phyloP scores from a whole-genome alignment of 2,113 vertebrate genomes.

The Furnarius figulus region DNA sequence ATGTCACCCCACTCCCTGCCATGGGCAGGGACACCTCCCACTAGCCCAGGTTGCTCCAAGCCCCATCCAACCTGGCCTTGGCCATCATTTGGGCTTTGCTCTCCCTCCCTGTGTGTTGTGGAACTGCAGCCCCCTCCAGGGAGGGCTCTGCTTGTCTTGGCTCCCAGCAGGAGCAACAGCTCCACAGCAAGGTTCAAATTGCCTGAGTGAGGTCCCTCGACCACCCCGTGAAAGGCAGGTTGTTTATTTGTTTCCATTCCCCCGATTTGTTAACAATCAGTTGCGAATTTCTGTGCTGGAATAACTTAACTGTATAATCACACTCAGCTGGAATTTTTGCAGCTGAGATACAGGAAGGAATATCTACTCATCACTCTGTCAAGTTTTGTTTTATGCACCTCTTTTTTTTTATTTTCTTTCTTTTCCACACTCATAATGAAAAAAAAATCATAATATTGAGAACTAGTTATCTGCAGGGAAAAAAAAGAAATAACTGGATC shows the following conservation, averaged over 20 bases:
- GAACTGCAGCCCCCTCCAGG: background rate
- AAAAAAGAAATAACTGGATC: background rate
- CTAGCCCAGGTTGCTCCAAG: rapidly evolving
- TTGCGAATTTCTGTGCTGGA: background rate
- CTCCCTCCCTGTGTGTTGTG: background rate
- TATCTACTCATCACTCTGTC: background rate
- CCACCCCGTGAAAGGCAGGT: background rate
- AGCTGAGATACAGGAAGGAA: background rate
- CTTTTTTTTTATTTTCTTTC: background rate
- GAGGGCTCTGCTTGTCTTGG: background rate
- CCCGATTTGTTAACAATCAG: background rate
- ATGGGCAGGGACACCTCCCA: background rate
- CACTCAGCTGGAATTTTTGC: background rate
- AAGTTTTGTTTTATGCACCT: background rate
- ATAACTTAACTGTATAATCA: background rate
- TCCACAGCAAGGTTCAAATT: background rate
- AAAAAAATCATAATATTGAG: background rate
- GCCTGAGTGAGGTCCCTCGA: background rate
- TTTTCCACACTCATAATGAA: background rate
- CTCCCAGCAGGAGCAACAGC: background rate
- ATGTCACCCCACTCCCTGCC: rapidly evolving
- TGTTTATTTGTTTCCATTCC: background rate
- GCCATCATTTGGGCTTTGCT: background rate
- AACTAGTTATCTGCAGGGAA: background rate
- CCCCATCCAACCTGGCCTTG: rapidly evolving